A percentile compares a stretch with the other conserved stretches of the same genome.
phyloP scores from a whole-genome alignment of 1,140 invertebrate genomes.

The Drosophila sp. region DNA sequence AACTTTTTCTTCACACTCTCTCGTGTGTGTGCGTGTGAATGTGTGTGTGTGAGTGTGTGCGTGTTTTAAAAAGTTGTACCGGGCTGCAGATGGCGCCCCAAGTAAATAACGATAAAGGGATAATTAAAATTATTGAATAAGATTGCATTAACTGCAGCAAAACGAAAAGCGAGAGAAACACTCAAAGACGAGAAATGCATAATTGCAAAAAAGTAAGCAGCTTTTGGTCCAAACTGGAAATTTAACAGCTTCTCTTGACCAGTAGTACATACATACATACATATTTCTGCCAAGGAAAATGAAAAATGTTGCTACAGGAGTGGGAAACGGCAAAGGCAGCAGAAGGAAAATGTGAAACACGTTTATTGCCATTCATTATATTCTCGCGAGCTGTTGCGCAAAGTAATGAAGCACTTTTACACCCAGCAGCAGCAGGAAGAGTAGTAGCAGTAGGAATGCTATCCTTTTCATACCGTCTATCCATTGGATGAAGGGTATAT shows the following conservation, averaged over 20 bases:
- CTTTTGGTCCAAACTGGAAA: neutral
- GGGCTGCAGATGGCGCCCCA: neutral
- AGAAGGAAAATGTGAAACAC: slow-evolving; percentile 78
- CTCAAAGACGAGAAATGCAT: slow-evolving; percentile 1
- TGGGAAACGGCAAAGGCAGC: slow-evolving; percentile 10
- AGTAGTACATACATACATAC: slow-evolving; percentile 4
- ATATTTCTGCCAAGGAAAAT: slow-evolving; percentile 45
- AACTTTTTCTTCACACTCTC: slow-evolving; percentile 17
- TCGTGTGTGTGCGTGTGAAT: neutral
- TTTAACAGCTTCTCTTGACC: slow-evolving; percentile 43
- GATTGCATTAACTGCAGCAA: slow-evolving; percentile 40
- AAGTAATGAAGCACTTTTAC: slow-evolving; percentile 79
- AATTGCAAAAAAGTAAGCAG: slow-evolving; percentile 7
- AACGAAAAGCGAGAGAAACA: neutral
- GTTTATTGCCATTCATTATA: slow-evolving; percentile 82
- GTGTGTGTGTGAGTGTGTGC: neutral
- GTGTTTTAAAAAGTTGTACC: neutral
- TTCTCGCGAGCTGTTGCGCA: slow-evolving; percentile 80
- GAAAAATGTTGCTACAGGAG: slow-evolving; percentile 50
- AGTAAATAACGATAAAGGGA: slow-evolving; percentile 13
- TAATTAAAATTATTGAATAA: slow-evolving; percentile 39
- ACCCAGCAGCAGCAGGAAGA: slow-evolving; percentile 31
- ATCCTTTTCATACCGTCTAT: neutral
- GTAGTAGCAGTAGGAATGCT: slow-evolving; percentile 4
- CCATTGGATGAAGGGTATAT: neutral